Evolutionary conservation across 2,888 invertebrate genomes (phyloP), one percentile per base, ranked within the genome.

Genomic region (Pasiphila rectangulata): DNA sequence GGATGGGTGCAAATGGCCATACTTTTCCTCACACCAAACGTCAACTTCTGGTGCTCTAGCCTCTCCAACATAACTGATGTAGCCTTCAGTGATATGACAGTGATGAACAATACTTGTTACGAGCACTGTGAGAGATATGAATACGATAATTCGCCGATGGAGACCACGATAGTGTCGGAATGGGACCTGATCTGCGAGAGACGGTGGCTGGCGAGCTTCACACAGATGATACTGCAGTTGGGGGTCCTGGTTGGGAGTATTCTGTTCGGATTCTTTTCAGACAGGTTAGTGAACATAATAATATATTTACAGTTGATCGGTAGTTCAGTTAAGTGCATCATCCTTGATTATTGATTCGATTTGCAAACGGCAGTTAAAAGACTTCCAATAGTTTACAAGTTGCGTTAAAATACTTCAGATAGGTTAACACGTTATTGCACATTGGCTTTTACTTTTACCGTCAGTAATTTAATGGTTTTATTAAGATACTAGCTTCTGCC

Each of bases 1-100:
- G 94, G 94, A 3, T 95, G 94, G 94, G 93, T 94, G 39, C 94
- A 94, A 59, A 83, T 95, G 67, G 92, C 92, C 0, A 93, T 94
- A 36, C 89, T 95, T 1, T 94, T 95, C 57, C 79, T 94, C 40
- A 93, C 94, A 0, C 51, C 47, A 7, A 46, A 24, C 3, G 35
- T 43, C 10, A 43, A 39, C 0, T 51, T 51, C 20, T 46, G 51
- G 46, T 51, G 51, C 36, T 21, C 43, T 4, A 36, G 38, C 7
- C 16, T 7, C 3, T 2, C n/a, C 1, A 41, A 23, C 32, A 19
- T 12, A 0, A 23, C 27, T 4, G 17, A 35, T 17, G 3, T 3
- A 0, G 2, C 1, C 24, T 3, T 17, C 21, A 30, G 5, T 19
- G n/a, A n/a, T n/a, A 34, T 20, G 7, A 16, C 7, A 2, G 61